phyloP scores from a whole-genome alignment of 1,140 invertebrate genomes.

The Heliconius himera region DNA sequence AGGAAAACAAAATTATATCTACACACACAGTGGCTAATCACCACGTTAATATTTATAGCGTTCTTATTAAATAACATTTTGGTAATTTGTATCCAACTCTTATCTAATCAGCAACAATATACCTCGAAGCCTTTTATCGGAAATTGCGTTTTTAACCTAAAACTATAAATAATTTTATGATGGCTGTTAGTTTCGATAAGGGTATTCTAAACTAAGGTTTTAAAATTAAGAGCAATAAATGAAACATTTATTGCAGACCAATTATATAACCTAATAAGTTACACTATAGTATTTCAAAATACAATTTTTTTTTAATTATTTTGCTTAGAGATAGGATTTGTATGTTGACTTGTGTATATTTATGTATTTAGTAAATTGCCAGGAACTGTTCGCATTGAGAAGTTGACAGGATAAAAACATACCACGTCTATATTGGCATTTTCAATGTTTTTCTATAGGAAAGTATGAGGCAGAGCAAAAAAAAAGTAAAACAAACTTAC shows the following conservation, averaged over 20 bases:
- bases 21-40: neutral
- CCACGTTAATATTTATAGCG: neutral
- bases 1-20: neutral
- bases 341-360: too few relatives aligned
- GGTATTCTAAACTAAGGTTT: conserved; percentile 48
- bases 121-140: conserved; percentile 53
- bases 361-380: too few relatives aligned
- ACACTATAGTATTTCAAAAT: neutral
- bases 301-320: neutral
- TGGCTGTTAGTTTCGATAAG: conserved; percentile 57
- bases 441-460: too few relatives aligned
- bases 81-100: conserved; percentile 26
- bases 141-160: conserved; percentile 53
- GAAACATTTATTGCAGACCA: conserved; percentile 37
- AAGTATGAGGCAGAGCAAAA: too few relatives aligned
- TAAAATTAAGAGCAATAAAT: conserved; percentile 53
- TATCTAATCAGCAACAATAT: conserved; percentile 57
- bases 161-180: conserved; percentile 57
- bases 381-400: too few relatives aligned
- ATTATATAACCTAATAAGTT: conserved; percentile 14
- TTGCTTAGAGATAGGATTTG: neutral
- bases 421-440: too few relatives aligned
- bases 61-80: conserved; percentile 4
- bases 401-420: too few relatives aligned
- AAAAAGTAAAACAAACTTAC: too few relatives aligned